These are phyloP conservation scores for Athene cunicularia DNA, from an alignment of 2,113 vertebrate species.

Conservation along the genomic window DNA sequence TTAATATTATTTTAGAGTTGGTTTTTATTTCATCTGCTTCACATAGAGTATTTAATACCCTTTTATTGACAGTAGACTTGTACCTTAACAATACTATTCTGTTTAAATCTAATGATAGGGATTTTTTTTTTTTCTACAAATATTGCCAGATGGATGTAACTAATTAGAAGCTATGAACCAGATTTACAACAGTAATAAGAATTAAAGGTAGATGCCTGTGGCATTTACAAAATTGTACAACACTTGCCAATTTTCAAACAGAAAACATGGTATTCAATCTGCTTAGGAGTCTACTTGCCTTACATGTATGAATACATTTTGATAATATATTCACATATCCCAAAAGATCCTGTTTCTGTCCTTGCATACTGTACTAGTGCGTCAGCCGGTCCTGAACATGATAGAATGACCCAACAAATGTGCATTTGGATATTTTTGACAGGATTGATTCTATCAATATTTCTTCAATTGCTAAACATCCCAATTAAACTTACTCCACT, in stretches of 20 bases:
- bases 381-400: background rate
- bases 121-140: background rate
- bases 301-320: background rate
- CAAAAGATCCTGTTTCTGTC: background rate
- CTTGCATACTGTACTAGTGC: background rate
- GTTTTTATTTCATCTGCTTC: background rate
- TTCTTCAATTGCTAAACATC: background rate
- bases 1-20: background rate
- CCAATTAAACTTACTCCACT: background rate
- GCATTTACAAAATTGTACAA: background rate
- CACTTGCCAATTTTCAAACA: background rate
- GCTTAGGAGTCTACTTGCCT: background rate
- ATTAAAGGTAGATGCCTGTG: background rate
- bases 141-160: background rate
- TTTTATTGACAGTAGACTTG: background rate
- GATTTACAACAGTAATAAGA: background rate
- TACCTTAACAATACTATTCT: background rate
- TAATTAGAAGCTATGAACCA: background rate
- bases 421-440: background rate
- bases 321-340: background rate
- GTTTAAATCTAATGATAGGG: background rate
- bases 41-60: background rate
- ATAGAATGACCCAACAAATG: background rate
- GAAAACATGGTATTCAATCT: background rate
- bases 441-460: background rate